Evolutionary conservation across 2,797 vertebrate species (phyloP), one percentile per base, ranked within the genome.

Genomic region (Chloroceryle amazona): DNA sequence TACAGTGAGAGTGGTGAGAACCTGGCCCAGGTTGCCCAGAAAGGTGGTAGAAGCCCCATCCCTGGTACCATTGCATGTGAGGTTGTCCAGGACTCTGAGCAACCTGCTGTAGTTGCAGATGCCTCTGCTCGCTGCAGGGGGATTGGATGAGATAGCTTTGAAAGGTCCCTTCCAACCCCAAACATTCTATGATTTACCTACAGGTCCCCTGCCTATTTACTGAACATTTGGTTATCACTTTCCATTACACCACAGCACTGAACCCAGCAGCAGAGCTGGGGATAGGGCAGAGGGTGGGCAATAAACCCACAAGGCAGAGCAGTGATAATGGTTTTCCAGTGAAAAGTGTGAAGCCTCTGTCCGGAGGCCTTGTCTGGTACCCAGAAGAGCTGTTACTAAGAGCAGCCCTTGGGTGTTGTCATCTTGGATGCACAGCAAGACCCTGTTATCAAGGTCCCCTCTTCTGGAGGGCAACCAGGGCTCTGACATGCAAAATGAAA

Each of bases 401-500:
- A 90, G 16, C 51, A 87, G 21, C 42, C 60, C 28, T 70, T 63
- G 81, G n/a, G 70, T 4, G 1, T 55, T 58, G 39, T n/a, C 6
- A 0, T 28, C 55, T 60, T 55, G 83, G 44, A 58, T 28, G 31
- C n/a, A 42, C 15, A 60, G 63, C 55, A 90, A 89, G 60, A 79
- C 35, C 54, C 58, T 80, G 55, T 51, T 73, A 55, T 42, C 65
- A 76, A 97, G 93, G 66, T 95, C 81, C 49, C 8, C 33, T 70
- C 67, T 89, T 84, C 78, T 91, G 76, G 81, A 39, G 65, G 44
- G 29, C 58, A 85, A 33, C 6, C 3, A 82, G 57, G 41, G 42
- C 47, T 90, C 73, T 89, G 78, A 82, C n/a, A 71, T 37, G 82
- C 47, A 68, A 87, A 84, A 92, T 82, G 85, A 85, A 93, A 89